Evolutionary conservation across 2,888 invertebrate species (phyloP), one percentile per base, ranked within the genome.

Genomic region (Drosophila prostipennis): DNA sequence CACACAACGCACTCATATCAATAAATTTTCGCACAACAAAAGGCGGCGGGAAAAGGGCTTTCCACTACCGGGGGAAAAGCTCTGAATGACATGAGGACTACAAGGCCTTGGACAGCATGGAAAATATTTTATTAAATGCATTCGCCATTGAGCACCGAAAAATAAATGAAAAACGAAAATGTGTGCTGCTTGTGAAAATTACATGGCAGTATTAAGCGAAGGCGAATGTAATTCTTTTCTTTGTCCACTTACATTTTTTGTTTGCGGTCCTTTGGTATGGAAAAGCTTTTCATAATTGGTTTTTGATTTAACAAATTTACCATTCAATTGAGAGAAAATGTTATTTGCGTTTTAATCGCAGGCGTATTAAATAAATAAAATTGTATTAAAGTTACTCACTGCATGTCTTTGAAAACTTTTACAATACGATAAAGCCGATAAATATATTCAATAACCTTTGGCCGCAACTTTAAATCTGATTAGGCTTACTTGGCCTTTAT

Each of bases 11-110:
- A 49, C 53, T 72, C 37, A 46, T 59, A 60, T 67, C 63, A 73
- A 78, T 78, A 74, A 63, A 87, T 84, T 84, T 87, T 58, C 74
- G 68, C 81, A 69, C 77, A 78, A 86, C 76, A 86, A 83, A 77
- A 79, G 73, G 59, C 68, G 61, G 36, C 13, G 36, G 48, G 58
- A 52, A 60, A 65, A 67, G 59, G 61, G 76, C 74, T 60, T 67
- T 73, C 67, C 63, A 36, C 77, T 51, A 51, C 23, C 34, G 36
- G 37, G 32, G 40, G n/a, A 56, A 69, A 63, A 60, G 52, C 43
- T 34, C 51, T 60, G 52, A 46, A 57, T 49, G 65, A 59, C 69
- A 57, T 39, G 59, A 48, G 67, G 63, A 52, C 67, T 60, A 77
- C 53, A 55, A 58, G 34, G 23, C 43, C 65, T 53, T 16, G 56